These are phyloP conservation scores for Omphaloscelis lunosa DNA, from an alignment of 2,888 invertebrate species.

Conservation along the genomic window DNA sequence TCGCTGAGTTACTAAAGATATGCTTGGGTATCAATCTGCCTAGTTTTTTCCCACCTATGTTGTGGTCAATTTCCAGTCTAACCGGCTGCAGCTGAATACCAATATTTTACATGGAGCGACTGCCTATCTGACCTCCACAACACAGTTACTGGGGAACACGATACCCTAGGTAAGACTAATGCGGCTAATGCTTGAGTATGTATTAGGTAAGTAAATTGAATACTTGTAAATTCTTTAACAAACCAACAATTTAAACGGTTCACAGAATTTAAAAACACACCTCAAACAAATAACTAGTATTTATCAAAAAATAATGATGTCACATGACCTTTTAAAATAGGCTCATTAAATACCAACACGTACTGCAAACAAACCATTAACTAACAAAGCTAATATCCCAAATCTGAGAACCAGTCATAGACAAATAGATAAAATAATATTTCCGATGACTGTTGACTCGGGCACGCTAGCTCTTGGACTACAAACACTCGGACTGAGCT, in stretches of 20 bases:
- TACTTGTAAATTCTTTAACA: neutral
- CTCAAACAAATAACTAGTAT: neutral
- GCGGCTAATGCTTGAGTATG: neutral
- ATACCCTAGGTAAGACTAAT: too few relatives aligned
- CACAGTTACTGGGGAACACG: too few relatives aligned
- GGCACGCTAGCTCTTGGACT: constrained; percentile 66
- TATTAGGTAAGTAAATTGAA: neutral
- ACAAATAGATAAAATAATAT: constrained; percentile 13
- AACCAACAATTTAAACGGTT: neutral
- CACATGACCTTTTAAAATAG: constrained; percentile 33
- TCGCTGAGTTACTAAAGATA: neutral
- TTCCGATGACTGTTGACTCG: constrained; percentile 20
- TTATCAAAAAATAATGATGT: constrained; percentile 6
- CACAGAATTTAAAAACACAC: constrained; percentile 6
- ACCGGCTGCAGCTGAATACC: too few relatives aligned
- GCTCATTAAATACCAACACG: constrained; percentile 31
- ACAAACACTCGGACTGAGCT: constrained; percentile 74
- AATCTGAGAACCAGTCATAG: constrained; percentile 17
- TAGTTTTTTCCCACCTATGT: too few relatives aligned
- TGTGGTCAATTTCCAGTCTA: too few relatives aligned
- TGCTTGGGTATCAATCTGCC: neutral
- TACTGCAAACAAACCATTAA: constrained; percentile 49
- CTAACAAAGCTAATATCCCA: constrained; percentile 34
- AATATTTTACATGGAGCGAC: too few relatives aligned
- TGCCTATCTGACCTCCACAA: too few relatives aligned